Percentiles rank a stretch among this genome's conserved stretches.
These are phyloP conservation scores for Oreochromis grahami DNA, from an alignment of 2,797 vertebrate species.

Conservation along the genomic window DNA sequence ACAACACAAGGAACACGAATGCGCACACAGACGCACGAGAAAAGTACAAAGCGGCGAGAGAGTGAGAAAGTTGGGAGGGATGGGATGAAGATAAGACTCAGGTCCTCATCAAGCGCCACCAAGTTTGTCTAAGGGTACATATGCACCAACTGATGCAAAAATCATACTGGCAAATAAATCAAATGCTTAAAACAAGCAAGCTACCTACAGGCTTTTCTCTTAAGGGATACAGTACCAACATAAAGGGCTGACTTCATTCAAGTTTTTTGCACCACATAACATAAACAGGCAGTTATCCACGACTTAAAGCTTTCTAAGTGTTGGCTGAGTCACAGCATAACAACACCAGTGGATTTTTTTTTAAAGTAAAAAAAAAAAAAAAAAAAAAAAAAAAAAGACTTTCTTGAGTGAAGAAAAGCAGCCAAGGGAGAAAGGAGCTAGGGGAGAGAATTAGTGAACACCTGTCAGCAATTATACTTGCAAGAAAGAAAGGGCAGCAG, in stretches of 20 bases:
- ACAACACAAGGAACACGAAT: not conserved
- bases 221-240: not conserved
- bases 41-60: not conserved
- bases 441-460: constrained; percentile 79
- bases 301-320: not conserved
- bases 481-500: constrained; percentile 89
- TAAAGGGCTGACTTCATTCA: not conserved
- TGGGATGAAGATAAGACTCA: not conserved
- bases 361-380: not conserved
- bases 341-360: not conserved
- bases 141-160: constrained; percentile 26
- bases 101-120: not conserved
- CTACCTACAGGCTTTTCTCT: not conserved
- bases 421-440: constrained; percentile 34
- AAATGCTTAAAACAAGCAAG: not conserved
- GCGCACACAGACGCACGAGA: not conserved
- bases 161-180: not conserved
- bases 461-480: constrained; percentile 97
- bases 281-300: not conserved
- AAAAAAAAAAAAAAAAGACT: not conserved
- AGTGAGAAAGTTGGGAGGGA: constrained; percentile 10
- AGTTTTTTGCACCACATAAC: not conserved
- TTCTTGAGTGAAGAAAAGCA: constrained; percentile 1
- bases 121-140: not conserved
- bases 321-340: not conserved